phyloP scores from a whole-genome alignment of 2,797 vertebrate genomes.

The Iguana delicatissima region DNA sequence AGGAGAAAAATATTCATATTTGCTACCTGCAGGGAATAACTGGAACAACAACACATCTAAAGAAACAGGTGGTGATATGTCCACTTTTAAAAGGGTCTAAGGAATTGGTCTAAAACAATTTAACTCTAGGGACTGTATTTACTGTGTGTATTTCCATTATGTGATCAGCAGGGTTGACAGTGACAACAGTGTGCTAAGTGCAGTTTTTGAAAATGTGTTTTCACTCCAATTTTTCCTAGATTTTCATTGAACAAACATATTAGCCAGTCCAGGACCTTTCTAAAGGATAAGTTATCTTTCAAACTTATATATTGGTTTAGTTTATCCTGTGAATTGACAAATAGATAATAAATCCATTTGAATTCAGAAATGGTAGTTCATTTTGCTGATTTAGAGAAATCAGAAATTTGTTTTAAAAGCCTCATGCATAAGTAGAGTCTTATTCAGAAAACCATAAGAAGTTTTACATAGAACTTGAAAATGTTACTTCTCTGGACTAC shows the following conservation, averaged over 20 bases:
- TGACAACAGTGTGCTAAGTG: constrained; percentile 45
- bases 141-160: constrained; percentile 60
- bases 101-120: constrained; percentile 60
- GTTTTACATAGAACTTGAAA: background rate
- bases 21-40: constrained; percentile 67
- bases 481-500: too few species aligned
- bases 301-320: constrained; percentile 21
- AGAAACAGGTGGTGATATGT: constrained; percentile 63
- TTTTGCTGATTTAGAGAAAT: background rate
- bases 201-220: constrained; percentile 43
- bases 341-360: constrained; percentile 34
- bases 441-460: background rate
- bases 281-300: constrained; percentile 58
- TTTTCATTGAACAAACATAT: constrained; percentile 55
- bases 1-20: constrained; percentile 58
- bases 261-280: constrained; percentile 33
- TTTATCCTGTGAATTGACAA: constrained; percentile 28
- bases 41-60: constrained; percentile 61
- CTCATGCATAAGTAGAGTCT: background rate
- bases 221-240: constrained; percentile 39
- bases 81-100: constrained; percentile 61
- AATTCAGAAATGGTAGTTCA: background rate
- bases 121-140: constrained; percentile 70
- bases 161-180: constrained; percentile 56
- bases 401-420: background rate